Evolutionary conservation across 2,113 vertebrate genomes (phyloP).

Genomic region (Alouatta palliata): DNA sequence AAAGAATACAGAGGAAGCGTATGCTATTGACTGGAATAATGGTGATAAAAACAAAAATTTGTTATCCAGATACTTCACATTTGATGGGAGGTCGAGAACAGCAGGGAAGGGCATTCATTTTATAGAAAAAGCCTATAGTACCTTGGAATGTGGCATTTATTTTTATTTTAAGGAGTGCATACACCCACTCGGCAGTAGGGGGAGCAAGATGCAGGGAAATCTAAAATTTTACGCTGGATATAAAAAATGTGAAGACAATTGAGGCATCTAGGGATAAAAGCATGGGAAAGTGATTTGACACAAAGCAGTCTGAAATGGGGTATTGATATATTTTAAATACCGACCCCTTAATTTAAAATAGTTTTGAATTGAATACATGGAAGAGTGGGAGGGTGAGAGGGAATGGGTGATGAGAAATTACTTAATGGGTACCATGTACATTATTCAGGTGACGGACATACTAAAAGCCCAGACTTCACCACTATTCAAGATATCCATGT

Average conservation of each 20-base stretch:
- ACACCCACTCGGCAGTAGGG: conserved; percentile 54
- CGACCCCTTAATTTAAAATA: background rate
- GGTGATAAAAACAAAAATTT: background rate
- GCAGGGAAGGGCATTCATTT: background rate
- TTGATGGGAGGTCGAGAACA: background rate
- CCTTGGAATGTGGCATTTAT: background rate
- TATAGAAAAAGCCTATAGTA: background rate
- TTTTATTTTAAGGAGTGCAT: background rate
- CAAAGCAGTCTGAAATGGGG: background rate
- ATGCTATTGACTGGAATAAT: background rate
- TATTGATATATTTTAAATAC: conserved; percentile 34
- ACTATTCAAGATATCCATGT: too few relatives aligned
- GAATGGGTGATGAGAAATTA: too few relatives aligned
- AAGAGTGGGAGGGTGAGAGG: too few relatives aligned
- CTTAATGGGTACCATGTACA: too few relatives aligned
- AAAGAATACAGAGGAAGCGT: background rate
- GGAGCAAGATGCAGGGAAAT: conserved; percentile 69
- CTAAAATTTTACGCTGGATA: background rate
- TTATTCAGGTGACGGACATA: too few relatives aligned
- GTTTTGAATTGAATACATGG: background rate
- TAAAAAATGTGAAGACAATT: background rate
- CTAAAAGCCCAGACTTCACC: too few relatives aligned
- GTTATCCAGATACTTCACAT: background rate
- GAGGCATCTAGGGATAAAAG: conserved; percentile 27
- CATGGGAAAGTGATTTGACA: conserved; percentile 19